phyloP scores from a whole-genome alignment of 2,113 vertebrate species.

The Hyaena hyaena region DNA sequence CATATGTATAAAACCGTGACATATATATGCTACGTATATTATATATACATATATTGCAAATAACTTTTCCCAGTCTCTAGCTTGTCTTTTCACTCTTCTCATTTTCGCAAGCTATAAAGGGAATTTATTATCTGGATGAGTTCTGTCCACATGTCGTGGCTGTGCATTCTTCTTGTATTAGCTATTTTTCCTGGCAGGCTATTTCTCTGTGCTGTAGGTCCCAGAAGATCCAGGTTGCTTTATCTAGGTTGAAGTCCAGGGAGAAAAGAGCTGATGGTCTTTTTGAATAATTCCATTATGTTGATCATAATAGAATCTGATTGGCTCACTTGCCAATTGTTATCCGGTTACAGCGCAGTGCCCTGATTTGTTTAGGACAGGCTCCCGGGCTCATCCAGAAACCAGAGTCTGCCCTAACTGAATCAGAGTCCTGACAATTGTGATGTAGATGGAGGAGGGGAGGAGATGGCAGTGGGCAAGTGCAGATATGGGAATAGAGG shows the following conservation, averaged over 20 bases:
- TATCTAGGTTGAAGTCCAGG: neutral
- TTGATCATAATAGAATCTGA: neutral
- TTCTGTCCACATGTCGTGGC: neutral
- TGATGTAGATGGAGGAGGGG: neutral
- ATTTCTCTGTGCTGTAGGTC: neutral
- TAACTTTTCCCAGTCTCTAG: neutral
- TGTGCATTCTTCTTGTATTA: neutral
- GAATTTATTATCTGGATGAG: neutral
- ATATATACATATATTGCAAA: neutral
- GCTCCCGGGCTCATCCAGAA: neutral
- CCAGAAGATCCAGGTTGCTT: neutral
- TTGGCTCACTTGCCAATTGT: neutral
- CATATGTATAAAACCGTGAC: neutral
- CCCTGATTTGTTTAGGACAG: neutral
- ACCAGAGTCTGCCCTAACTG: neutral
- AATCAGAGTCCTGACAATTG: neutral
- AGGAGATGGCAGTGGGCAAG: neutral
- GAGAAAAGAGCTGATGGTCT: neutral
- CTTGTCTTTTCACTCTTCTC: neutral
- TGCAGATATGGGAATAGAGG: neutral
- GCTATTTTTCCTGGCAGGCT: neutral
- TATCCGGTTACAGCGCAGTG: neutral
- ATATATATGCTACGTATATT: neutral
- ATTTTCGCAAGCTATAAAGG: neutral
- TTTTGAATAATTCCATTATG: neutral